Conservation (phyloP, 2,113 vertebrate genomes). For the Phodopus roborovskii region DNA sequence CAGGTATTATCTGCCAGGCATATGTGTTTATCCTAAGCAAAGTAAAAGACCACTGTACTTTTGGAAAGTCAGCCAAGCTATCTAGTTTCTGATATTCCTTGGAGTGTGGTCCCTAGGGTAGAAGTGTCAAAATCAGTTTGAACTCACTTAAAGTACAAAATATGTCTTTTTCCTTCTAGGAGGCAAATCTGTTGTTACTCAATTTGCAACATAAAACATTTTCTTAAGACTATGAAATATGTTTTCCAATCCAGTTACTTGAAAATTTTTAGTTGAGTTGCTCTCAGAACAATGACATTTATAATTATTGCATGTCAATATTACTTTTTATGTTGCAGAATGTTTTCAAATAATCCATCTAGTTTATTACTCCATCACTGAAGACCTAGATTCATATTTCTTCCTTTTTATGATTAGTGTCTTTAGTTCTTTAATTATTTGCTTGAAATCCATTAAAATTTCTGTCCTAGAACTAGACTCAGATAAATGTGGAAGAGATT, state of each 20-base stretch:
- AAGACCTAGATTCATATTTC: background rate
- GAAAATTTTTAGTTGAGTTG: conserved; percentile 12
- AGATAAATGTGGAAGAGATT: background rate
- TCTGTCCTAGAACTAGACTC: background rate
- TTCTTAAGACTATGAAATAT: background rate
- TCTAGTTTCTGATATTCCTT: background rate
- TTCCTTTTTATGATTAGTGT: conserved; percentile 10
- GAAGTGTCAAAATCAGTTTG: background rate
- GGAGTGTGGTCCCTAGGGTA: background rate
- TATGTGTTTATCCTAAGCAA: background rate
- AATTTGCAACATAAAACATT: background rate
- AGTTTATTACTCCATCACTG: background rate
- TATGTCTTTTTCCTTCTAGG: background rate
- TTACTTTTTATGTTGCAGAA: conserved; percentile 23
- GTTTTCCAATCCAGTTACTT: background rate
- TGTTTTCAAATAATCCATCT: background rate
- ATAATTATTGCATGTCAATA: background rate
- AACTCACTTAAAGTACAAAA: background rate
- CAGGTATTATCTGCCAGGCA: background rate
- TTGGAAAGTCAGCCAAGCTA: background rate
- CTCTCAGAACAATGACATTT: background rate
- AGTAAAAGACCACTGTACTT: background rate
- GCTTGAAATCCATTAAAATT: conserved; percentile 5
- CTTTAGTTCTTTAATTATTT: conserved; percentile 17
- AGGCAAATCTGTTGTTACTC: conserved; percentile 23